A percentile compares a stretch with the other conserved stretches of the same genome.
These are phyloP conservation scores for Radopholus similis DNA, from an alignment of 1,140 invertebrate species.

Conservation along the genomic window DNA sequence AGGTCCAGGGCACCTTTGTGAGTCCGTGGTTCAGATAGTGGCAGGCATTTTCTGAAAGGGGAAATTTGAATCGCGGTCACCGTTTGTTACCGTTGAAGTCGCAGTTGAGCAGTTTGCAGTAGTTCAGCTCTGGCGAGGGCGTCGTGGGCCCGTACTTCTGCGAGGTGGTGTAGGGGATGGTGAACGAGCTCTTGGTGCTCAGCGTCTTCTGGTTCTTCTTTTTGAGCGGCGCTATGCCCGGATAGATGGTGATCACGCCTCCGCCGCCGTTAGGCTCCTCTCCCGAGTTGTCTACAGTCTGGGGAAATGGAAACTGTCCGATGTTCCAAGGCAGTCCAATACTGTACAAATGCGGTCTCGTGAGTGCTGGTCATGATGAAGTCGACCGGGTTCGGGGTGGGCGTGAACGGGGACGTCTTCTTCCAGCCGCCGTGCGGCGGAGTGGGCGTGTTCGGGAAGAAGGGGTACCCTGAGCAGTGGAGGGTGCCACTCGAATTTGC, in stretches of 20 bases:
- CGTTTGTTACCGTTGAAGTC: constrained; percentile 51
- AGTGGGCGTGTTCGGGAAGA: not conserved
- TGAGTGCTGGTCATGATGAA: not conserved
- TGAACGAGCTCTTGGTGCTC: constrained; percentile 34
- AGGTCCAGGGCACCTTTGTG: constrained; percentile 57
- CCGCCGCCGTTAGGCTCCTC: not conserved
- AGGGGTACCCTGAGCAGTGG: not conserved
- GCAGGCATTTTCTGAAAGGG: constrained; percentile 54
- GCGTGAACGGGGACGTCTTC: not conserved
- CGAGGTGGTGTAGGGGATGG: constrained; percentile 45
- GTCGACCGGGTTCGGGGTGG: not conserved
- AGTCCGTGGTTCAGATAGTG: constrained; percentile 56
- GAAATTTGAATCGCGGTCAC: constrained; percentile 5
- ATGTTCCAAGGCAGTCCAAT: too few relatives aligned
- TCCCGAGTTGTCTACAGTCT: not conserved
- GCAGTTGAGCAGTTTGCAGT: constrained; percentile 55
- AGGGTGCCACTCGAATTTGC: not conserved
- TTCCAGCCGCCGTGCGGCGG: not conserved
- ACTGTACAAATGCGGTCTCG: too few relatives aligned
- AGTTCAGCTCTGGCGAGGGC: constrained; percentile 38
- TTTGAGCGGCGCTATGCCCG: not conserved
- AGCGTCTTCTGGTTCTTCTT: constrained; percentile 1
- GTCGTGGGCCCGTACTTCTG: constrained; percentile 29
- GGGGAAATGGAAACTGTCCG: not conserved
- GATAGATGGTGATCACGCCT: not conserved